Conservation (phyloP, 2,888 invertebrate species). For the Papilio elwesi region DNA sequence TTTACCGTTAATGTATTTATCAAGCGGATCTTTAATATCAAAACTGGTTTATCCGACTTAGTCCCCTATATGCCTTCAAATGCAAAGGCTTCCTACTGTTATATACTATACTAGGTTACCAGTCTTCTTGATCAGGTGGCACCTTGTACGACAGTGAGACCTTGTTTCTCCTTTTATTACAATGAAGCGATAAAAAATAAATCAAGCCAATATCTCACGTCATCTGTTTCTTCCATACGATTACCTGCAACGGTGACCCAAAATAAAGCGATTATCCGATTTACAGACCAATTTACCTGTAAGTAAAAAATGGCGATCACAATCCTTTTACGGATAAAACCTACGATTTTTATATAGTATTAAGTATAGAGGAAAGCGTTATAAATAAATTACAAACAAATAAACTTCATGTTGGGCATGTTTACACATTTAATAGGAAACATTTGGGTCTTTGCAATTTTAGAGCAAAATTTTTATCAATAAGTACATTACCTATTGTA, state of each 20-base stretch:
- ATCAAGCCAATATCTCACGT: constrained; percentile 15
- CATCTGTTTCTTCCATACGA: constrained; percentile 25
- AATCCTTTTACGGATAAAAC: neutral
- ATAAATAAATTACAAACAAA: neutral
- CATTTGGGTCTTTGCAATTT: neutral
- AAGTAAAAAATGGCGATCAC: neutral
- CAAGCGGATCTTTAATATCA: no score
- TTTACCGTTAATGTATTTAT: no score
- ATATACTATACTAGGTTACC: no score
- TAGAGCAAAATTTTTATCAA: neutral
- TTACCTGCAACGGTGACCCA: constrained; percentile 27
- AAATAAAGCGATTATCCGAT: constrained; percentile 19
- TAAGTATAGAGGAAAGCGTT: no score
- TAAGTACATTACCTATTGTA: neutral
- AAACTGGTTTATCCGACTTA: no score
- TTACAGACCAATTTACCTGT: constrained; percentile 13
- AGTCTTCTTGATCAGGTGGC: neutral
- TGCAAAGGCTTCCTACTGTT: no score
- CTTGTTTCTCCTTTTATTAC: neutral
- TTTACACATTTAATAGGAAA: neutral
- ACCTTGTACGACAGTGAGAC: neutral
- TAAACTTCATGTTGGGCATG: neutral
- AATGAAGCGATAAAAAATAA: neutral
- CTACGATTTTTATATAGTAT: neutral
- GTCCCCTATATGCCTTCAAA: no score